These are phyloP conservation scores for Agriopis marginaria DNA, from an alignment of 2,888 invertebrate species.

Conservation along the genomic window DNA sequence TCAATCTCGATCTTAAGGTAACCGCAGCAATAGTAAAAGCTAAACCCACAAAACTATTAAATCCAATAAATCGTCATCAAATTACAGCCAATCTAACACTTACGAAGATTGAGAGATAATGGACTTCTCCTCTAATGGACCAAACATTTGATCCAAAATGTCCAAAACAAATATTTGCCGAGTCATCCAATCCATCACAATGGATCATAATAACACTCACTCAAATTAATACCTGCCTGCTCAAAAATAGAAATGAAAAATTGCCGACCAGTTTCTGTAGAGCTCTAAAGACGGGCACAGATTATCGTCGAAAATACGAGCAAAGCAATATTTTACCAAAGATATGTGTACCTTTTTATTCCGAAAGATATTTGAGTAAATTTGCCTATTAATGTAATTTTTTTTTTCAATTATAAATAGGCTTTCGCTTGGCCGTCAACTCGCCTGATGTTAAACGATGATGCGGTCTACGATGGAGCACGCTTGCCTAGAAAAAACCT, in stretches of 20 bases:
- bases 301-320: not conserved
- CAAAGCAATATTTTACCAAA: not conserved
- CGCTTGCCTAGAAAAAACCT: too few species aligned
- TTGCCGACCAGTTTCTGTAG: slow-evolving; percentile 53
- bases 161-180: slow-evolving; percentile 67
- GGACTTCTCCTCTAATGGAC: slow-evolving; percentile 40
- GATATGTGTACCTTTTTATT: too few species aligned
- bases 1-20: not conserved
- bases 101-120: slow-evolving; percentile 38
- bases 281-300: slow-evolving; percentile 36
- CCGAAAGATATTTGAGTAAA: too few species aligned
- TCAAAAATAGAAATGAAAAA: slow-evolving; percentile 70
- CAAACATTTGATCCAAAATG: slow-evolving; percentile 57
- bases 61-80: slow-evolving; percentile 26
- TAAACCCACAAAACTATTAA: slow-evolving; percentile 10
- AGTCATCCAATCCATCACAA: slow-evolving; percentile 82
- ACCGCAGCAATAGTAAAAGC: not conserved
- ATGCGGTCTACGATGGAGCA: too few species aligned
- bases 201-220: slow-evolving; percentile 78
- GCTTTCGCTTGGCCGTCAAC: too few species aligned
- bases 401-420: too few species aligned
- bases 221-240: slow-evolving; percentile 83
- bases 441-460: too few species aligned
- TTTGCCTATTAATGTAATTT: too few species aligned
- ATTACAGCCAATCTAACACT: slow-evolving; percentile 38